phyloP scores from a whole-genome alignment of 2,797 vertebrate species.

The Parambassis ranga region DNA sequence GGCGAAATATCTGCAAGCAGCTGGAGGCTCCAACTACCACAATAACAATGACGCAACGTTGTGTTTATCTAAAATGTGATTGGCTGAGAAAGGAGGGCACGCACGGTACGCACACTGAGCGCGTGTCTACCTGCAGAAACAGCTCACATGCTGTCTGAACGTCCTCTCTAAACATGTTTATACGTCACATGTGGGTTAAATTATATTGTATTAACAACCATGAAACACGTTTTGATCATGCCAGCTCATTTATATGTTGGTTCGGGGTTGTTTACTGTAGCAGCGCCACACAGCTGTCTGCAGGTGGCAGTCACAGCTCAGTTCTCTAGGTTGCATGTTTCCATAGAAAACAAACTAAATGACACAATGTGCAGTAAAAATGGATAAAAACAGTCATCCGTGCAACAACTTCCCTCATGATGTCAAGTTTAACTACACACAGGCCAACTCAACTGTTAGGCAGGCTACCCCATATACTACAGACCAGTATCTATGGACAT shows the following conservation, averaged over 20 bases:
- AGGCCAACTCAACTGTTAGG: too few relatives aligned
- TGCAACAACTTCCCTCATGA: too few relatives aligned
- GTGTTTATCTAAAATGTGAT: constrained; percentile 68
- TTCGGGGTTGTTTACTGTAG: neutral
- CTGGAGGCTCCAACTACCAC: constrained; percentile 33
- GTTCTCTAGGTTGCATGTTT: too few relatives aligned
- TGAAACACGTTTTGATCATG: neutral
- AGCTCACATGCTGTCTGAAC: neutral
- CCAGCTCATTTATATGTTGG: neutral
- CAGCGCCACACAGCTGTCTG: constrained; percentile 48
- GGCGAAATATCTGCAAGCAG: constrained; percentile 44
- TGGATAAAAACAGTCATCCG: too few relatives aligned
- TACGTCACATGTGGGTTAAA: neutral
- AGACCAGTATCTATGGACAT: too few relatives aligned
- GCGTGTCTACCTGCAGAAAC: neutral
- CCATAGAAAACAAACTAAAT: too few relatives aligned
- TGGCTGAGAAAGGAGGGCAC: constrained; percentile 46
- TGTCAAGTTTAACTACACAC: too few relatives aligned
- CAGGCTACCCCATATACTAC: too few relatives aligned
- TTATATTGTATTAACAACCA: too few relatives aligned
- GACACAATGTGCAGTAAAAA: too few relatives aligned
- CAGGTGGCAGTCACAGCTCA: constrained; percentile 58
- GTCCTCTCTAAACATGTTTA: neutral
- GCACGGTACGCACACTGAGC: neutral
- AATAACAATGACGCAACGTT: constrained; percentile 75